Base-by-base conservation (phyloP, 2,113 vertebrate genomes). In the Melanotaenia duboulayi region DNA sequence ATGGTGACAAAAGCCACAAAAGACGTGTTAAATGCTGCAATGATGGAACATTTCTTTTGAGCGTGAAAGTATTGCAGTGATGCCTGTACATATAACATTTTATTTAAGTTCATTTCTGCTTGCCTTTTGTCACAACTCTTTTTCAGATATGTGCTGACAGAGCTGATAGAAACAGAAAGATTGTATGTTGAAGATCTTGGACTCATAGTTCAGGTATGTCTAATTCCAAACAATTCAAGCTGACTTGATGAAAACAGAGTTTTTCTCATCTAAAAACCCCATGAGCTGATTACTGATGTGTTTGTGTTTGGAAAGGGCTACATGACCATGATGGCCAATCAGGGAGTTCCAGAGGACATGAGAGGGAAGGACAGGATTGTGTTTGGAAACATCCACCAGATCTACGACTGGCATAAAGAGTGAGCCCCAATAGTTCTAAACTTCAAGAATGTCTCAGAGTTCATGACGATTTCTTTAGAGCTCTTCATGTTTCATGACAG, bases 351-450 rank as follows among this genome's bases (percentile, higher is more conserved):
- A 0, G 96, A 97, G 51, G 95, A 91, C 80, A 90, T 97, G 88
- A 95, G 92, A 79, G 96, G 96, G 52, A 96, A 95, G 70, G 96
- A 97, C 83, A 95, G 95, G 90, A 96, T 97, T 70, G 93, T 97
- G 51, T 97, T 97, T 80, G 96, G 96, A 68, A 97, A 97, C 90
- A 95, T 96, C 81, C 95, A 96, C 76, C 96, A 97, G 90, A 97
- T 97, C 87, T 96, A 95, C 0, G 96, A 97, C 84, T 97, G 96
- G 96, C 96, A 97, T 76, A 94, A 96, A 78, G 94, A 96, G 96
- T 97, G 87, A 94, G 95, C 0, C n/a, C 2, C 10, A 1, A 7
- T 37, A 1, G 11, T n/a, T 63, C 14, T 51, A 5, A 61, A 42
- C 37, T 24, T 40, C 8, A 62, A 46, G 44, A 52, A 2, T 51